Conservation (phyloP, 2,888 invertebrate genomes). For the Trypoxylon attenuatum region DNA sequence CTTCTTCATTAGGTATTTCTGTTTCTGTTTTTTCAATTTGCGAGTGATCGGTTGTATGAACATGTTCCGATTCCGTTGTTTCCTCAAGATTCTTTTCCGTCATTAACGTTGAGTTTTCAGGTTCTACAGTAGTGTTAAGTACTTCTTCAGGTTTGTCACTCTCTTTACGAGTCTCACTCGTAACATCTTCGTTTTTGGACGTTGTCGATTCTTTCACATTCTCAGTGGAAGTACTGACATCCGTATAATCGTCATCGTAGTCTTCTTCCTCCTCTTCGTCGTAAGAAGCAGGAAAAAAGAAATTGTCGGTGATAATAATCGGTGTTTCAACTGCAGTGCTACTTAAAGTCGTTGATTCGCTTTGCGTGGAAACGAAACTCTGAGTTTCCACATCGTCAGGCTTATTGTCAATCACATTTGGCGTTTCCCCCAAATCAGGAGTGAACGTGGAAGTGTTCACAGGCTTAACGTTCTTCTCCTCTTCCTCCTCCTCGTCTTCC, state of each 20-base stretch:
- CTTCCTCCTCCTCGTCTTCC: slow-evolving; percentile 33
- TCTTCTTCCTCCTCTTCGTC: slow-evolving; percentile 47
- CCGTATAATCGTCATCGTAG: slow-evolving; percentile 37
- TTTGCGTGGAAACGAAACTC: not conserved
- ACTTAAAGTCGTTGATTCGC: not conserved
- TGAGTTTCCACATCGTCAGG: slow-evolving; percentile 16
- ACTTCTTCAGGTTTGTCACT: slow-evolving; percentile 23
- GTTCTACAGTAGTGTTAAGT: not conserved
- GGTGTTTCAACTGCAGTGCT: slow-evolving; percentile 45
- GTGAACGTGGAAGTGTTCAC: slow-evolving; percentile 35
- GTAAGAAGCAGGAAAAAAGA: slow-evolving; percentile 63
- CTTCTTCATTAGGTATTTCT: slow-evolving; percentile 9
- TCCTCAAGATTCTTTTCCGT: slow-evolving; percentile 11
- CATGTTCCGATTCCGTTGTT: slow-evolving; percentile 5
- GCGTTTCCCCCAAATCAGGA: slow-evolving; percentile 59
- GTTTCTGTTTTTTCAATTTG: slow-evolving; percentile 7
- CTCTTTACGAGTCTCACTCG: slow-evolving; percentile 4
- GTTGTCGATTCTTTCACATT: not conserved
- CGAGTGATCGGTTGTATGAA: slow-evolving; percentile 1
- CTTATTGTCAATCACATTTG: slow-evolving; percentile 58
- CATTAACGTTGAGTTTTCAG: slow-evolving; percentile 4
- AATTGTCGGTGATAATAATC: slow-evolving; percentile 71
- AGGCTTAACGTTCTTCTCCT: slow-evolving; percentile 30
- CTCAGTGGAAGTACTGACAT: slow-evolving; percentile 10
- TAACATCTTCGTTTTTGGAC: slow-evolving; percentile 8